phyloP scores from a whole-genome alignment of 2,797 vertebrate genomes.

The Taeniopygia guttata region DNA sequence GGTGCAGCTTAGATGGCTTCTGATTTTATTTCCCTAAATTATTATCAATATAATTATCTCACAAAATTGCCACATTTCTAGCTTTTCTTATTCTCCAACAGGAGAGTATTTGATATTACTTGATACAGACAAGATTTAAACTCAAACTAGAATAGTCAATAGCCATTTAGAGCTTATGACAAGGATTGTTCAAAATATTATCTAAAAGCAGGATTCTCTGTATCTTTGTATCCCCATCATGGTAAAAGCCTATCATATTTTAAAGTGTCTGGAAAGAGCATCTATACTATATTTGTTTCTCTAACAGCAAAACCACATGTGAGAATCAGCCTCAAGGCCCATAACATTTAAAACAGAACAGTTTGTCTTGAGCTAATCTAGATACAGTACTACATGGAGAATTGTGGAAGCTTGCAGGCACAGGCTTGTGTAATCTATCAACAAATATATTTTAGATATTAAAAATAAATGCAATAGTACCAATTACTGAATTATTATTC shows the following conservation, averaged over 20 bases:
- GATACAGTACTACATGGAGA: background rate
- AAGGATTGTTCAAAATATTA: background rate
- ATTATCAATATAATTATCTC: background rate
- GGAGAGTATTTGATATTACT: background rate
- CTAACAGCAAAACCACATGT: background rate
- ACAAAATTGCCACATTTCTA: background rate
- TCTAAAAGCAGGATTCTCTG: background rate
- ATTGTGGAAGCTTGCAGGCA: background rate
- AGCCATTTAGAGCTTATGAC: background rate
- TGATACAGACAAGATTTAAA: background rate
- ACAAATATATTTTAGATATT: background rate
- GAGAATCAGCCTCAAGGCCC: background rate
- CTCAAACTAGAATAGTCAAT: background rate
- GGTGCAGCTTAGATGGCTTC: background rate
- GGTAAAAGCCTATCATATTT: background rate
- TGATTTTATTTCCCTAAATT: background rate
- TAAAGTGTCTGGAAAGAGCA: background rate
- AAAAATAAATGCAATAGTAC: background rate
- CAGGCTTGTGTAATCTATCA: background rate
- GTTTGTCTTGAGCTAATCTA: background rate
- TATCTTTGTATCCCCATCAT: background rate
- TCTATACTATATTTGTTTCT: background rate
- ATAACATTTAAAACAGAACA: background rate
- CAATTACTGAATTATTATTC: background rate
- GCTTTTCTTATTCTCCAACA: background rate